Evolutionary conservation across 2,797 vertebrate species (phyloP).

Genomic region (Urophycis tenuis): DNA sequence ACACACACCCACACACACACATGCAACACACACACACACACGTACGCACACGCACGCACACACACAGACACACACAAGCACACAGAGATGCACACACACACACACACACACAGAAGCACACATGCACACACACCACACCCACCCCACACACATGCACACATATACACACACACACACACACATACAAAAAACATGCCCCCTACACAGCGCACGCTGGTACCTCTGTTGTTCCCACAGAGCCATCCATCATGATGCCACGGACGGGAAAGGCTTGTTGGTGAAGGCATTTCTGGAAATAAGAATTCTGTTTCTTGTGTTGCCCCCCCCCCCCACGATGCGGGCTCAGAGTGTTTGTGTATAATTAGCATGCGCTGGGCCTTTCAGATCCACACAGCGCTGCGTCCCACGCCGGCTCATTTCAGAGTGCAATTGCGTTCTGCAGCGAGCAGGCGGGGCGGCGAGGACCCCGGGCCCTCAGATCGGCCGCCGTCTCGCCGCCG

Average conservation of each 20-base stretch:
- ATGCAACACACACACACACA: not conserved
- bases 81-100: not conserved
- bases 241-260: conserved; percentile 65
- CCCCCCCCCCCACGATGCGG: conserved; percentile 1
- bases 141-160: too few species aligned
- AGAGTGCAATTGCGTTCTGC: not conserved
- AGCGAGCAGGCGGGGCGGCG: not conserved
- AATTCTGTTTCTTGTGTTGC: conserved; percentile 51
- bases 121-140: too few species aligned
- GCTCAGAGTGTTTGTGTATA: conserved; percentile 12
- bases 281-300: conserved; percentile 48
- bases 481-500: too few species aligned
- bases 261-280: conserved; percentile 38
- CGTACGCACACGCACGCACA: too few species aligned
- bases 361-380: conserved; percentile 26
- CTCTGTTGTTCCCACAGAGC: conserved; percentile 24
- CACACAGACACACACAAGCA: too few species aligned
- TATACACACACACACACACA: conserved; percentile 25
- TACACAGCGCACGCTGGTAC: conserved; percentile 15
- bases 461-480: too few species aligned
- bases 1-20: too few species aligned
- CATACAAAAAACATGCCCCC: conserved; percentile 12
- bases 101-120: not conserved
- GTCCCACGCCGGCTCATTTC: not conserved
- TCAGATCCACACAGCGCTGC: not conserved